A percentile compares a stretch with the other conserved stretches of the same genome.
phyloP scores from a whole-genome alignment of 2,888 invertebrate genomes.

The Oxytorus armatus region DNA sequence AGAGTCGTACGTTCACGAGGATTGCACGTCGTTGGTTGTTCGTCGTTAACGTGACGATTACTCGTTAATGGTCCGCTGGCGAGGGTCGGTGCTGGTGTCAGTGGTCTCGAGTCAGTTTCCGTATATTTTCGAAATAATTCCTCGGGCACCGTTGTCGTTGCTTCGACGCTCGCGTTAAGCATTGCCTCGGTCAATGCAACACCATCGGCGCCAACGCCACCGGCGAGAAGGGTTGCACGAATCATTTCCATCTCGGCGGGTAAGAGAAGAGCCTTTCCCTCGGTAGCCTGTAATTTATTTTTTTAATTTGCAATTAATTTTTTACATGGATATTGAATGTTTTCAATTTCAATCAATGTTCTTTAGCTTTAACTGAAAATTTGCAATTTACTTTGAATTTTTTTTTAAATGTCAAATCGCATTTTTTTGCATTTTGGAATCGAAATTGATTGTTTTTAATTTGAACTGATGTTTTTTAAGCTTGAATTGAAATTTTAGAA shows the following conservation, averaged over 20 bases:
- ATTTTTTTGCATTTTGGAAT: too few relatives aligned
- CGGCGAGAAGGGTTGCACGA: constrained; percentile 75
- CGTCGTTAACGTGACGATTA: constrained; percentile 72
- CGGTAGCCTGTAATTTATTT: constrained; percentile 75
- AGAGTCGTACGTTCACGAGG: constrained; percentile 82
- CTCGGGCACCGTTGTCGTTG: constrained; percentile 77
- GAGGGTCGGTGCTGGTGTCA: constrained; percentile 92
- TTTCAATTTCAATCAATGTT: too few relatives aligned
- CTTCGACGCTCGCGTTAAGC: constrained; percentile 36
- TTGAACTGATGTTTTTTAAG: too few relatives aligned
- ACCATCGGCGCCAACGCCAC: constrained; percentile 53
- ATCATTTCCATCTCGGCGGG: constrained; percentile 82
- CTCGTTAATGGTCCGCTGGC: constrained; percentile 86
- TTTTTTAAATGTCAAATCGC: too few relatives aligned
- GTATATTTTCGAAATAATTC: constrained; percentile 88
- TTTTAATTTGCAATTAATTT: constrained; percentile 9
- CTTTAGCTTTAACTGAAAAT: too few relatives aligned
- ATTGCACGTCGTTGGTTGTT: constrained; percentile 72
- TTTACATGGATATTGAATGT: too few relatives aligned
- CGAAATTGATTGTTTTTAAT: too few relatives aligned
- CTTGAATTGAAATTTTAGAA: too few relatives aligned
- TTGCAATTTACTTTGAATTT: too few relatives aligned
- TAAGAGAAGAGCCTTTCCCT: constrained; percentile 79
- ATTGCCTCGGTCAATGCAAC: constrained; percentile 52
- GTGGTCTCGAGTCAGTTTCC: constrained; percentile 93